phyloP scores from a whole-genome alignment of 2,113 vertebrate species.

The Sorex fumeus region DNA sequence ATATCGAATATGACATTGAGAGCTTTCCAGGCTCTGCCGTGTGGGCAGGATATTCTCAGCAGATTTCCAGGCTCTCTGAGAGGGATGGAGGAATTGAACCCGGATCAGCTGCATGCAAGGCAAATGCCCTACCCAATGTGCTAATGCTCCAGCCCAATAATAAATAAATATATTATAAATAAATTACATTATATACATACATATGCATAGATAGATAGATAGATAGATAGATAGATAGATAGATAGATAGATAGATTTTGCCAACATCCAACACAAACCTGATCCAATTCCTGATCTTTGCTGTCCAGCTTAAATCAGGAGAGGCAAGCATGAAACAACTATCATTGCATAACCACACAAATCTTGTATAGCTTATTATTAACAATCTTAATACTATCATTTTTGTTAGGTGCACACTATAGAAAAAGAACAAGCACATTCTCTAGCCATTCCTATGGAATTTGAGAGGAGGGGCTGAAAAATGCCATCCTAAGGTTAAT shows the following conservation, averaged over 20 bases:
- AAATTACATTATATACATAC: neutral
- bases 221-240: no score
- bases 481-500: neutral
- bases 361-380: neutral
- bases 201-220: no score
- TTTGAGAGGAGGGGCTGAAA: neutral
- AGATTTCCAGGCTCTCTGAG: no score
- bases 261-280: neutral
- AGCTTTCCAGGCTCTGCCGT: no score
- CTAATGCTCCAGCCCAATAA: no score
- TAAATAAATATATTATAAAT: no score
- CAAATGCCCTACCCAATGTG: no score
- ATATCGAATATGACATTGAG: no score
- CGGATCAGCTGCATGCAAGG: no score
- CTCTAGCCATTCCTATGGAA: neutral
- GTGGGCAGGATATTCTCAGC: no score
- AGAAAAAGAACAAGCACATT: neutral
- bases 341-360: neutral
- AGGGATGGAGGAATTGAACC: no score
- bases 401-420: neutral
- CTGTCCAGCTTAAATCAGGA: neutral
- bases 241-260: no score
- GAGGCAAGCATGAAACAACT: slow-evolving; percentile 4
- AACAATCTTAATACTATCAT: neutral
- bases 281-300: neutral